These are phyloP conservation scores for Lasioglossum villosulum DNA, from an alignment of 2,888 invertebrate species.

Conservation along the genomic window DNA sequence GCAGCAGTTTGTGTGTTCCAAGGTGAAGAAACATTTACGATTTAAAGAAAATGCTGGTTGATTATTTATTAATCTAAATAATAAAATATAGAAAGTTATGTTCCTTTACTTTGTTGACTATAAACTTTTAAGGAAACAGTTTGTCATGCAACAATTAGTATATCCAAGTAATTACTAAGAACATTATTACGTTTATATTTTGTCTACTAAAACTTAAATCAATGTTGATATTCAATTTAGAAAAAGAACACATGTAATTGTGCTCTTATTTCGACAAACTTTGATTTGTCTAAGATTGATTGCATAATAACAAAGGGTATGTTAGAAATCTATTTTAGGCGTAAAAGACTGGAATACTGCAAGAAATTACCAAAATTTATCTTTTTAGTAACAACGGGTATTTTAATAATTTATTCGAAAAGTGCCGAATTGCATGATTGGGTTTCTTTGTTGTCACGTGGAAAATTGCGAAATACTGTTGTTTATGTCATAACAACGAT, in stretches of 20 bases:
- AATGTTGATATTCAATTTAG: not conserved
- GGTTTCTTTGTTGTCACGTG: not conserved
- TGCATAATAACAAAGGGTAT: not conserved
- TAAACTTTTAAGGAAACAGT: not conserved
- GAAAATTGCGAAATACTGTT: not conserved
- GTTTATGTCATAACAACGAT: not conserved
- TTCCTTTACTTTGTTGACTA: not conserved
- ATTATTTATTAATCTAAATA: not conserved
- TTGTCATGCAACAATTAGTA: not conserved
- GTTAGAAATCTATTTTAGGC: not conserved
- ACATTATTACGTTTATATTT: not conserved
- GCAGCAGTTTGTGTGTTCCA: not conserved
- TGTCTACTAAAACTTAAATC: not conserved
- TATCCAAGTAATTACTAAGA: not conserved
- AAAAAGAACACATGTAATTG: not conserved
- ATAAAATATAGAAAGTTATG: not conserved
- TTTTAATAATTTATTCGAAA: no score
- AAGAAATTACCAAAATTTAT: not conserved
- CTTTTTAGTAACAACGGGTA: not conserved
- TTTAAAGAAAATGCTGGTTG: not conserved
- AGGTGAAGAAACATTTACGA: not conserved
- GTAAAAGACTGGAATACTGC: not conserved
- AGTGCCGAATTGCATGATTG: no score
- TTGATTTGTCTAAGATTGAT: not conserved
- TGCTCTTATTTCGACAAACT: not conserved